Percentiles rank a stretch among this genome's conserved stretches.
Evolutionary conservation across 2,113 vertebrate species (phyloP).

Genomic region (Condylura cristata): DNA sequence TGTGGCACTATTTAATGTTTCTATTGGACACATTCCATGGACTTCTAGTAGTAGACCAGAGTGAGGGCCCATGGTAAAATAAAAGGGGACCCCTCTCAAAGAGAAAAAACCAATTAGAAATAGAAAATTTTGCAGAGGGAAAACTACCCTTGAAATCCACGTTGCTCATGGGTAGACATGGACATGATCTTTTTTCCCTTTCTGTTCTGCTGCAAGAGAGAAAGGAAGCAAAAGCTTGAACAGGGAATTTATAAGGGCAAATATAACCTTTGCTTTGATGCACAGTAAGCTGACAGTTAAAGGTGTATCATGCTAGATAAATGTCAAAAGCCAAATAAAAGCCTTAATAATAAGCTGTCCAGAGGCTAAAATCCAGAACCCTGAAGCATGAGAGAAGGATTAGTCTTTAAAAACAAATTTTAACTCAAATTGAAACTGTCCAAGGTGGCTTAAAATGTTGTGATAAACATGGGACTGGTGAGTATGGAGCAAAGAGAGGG

Average conservation of each 20-base stretch:
- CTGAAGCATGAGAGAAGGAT: constrained; percentile 50
- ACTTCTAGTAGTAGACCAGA: not conserved
- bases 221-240: constrained; percentile 57
- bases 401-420: constrained; percentile 71
- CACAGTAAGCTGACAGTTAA: constrained; percentile 79
- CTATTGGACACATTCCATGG: not conserved
- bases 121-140: not conserved
- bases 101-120: not conserved
- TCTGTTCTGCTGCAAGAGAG: constrained; percentile 34
- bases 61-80: no score
- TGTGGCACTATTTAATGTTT: not conserved
- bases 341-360: constrained; percentile 71
- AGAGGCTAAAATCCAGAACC: constrained; percentile 73
- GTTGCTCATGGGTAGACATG: not conserved
- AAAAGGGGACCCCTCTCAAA: not conserved
- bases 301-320: constrained; percentile 82
- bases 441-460: not conserved
- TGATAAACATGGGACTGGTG: not conserved
- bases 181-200: constrained; percentile 20
- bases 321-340: constrained; percentile 81
- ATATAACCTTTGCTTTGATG: constrained; percentile 82
- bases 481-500: not conserved
- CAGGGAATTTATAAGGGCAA: constrained; percentile 77
- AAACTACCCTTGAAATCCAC: constrained; percentile 7
- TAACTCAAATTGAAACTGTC: constrained; percentile 63